Percentiles rank a stretch among this genome's conserved stretches.
Evolutionary conservation across 1,140 invertebrate species (phyloP).

Genomic region (Dreissena polymorpha): DNA sequence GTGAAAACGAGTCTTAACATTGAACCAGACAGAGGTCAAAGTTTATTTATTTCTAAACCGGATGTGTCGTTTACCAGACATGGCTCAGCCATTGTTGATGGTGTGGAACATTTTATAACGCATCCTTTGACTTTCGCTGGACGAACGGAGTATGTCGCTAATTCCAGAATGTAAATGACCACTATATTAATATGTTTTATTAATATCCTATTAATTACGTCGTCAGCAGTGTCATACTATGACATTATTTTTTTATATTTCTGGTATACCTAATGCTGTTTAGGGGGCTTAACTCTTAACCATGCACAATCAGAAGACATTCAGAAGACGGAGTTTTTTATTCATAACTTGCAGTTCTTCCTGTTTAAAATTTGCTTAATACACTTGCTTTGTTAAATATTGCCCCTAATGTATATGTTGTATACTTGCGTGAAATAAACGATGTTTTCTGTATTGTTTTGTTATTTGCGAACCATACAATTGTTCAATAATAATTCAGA

Average conservation of each 20-base stretch:
- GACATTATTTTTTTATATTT: neutral
- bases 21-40: conserved; percentile 51
- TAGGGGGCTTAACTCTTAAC: neutral
- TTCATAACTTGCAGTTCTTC: too few species aligned
- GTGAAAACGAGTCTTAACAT: conserved; percentile 49
- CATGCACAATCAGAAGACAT: too few species aligned
- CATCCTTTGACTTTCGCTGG: conserved; percentile 62
- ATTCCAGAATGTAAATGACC: neutral
- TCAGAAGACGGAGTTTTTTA: too few species aligned
- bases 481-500: too few species aligned
- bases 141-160: neutral
- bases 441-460: too few species aligned
- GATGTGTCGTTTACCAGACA: conserved; percentile 50
- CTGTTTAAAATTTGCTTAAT: too few species aligned
- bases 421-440: too few species aligned
- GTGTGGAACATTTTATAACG: conserved; percentile 55
- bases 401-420: too few species aligned
- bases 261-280: neutral
- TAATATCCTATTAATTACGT: too few species aligned
- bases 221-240: neutral
- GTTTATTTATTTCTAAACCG: conserved; percentile 19
- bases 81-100: conserved; percentile 51
- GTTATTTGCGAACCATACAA: too few species aligned
- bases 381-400: too few species aligned
- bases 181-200: too few species aligned